Conservation (phyloP, 2,888 invertebrate genomes). For the Drosophila tripunctata region DNA sequence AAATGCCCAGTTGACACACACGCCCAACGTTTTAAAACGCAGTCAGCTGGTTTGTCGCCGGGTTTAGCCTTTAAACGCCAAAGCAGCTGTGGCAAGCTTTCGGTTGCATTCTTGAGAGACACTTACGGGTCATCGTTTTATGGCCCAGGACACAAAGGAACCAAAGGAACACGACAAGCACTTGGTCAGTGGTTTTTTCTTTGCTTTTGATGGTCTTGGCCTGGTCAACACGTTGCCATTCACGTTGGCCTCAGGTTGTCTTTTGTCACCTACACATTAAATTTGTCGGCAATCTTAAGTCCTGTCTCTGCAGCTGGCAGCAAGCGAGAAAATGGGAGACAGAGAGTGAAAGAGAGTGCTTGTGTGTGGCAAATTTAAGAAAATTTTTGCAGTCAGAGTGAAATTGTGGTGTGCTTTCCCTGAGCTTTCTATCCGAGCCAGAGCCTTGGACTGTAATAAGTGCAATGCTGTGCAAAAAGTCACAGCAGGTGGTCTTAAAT, state of each 20-base stretch:
- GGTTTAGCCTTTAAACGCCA: conserved; percentile 20
- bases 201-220: conserved; percentile 39
- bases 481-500: conserved; percentile 42
- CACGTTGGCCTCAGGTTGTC: conserved; percentile 18
- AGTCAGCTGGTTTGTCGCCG: conserved; percentile 32
- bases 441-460: conserved; percentile 18
- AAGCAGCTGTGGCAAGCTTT: conserved; percentile 19
- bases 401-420: conserved; percentile 17
- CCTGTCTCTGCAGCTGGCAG: neutral
- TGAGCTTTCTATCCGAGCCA: neutral
- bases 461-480: conserved; percentile 22
- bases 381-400: conserved; percentile 34
- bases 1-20: neutral
- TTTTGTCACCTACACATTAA: conserved; percentile 46
- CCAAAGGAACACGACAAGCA: conserved; percentile 39
- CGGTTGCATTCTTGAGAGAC: conserved; percentile 57
- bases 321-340: neutral
- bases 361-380: conserved; percentile 36
- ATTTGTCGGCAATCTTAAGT: conserved; percentile 33
- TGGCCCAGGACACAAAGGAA: conserved; percentile 37
- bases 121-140: conserved; percentile 76
- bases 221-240: neutral
- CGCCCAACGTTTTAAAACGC: conserved; percentile 24
- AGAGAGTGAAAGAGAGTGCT: neutral
- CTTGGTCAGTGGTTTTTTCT: conserved; percentile 52